Evolutionary conservation across 2,113 vertebrate genomes (phyloP), one percentile per base, ranked within the genome.

Genomic region (Myiopsitta monachus): DNA sequence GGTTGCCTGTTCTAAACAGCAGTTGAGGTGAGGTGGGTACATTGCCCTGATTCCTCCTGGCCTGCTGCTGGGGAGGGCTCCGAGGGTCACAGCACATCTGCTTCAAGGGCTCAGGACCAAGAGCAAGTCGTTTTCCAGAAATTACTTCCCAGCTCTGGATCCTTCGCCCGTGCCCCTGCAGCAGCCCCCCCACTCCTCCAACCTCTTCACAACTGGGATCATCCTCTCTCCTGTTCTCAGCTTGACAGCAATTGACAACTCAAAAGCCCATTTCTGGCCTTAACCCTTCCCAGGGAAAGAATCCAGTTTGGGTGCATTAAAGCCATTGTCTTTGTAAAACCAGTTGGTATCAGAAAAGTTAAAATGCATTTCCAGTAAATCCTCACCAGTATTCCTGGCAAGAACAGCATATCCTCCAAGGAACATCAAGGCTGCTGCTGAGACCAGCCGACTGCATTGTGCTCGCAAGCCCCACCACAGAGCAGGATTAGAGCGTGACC

Each of bases 21-120:
- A 36, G 17, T 49, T 62, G 84, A 86, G 77, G 75, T 27, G 51
- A 68, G 64, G 51, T 41, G 36, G 39, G 12, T n/a, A 7, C 18
- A 1, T 44, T 4, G 9, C n/a, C 36, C 10, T 0, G 0, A 1
- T n/a, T 73, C 30, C 33, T 83, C 41, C 26, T 5, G 79, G 57
- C 21, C 33, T 36, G 57, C 33, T 24, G 57, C 57, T 24, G 33
- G 33, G 57, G 14, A 59, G 57, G 33, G 22, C 57, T 36, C 33
- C 4, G 22, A 36, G 22, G 57, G 33, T 36, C 57, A 59, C 9
- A n/a, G 41, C 31, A 41, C 62, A 26, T 46, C n/a, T 41, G 0
- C 62, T 67, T 10, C 62, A 30, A 36, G 38, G 70, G 62, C 46
- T 72, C 43, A 5, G 8, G 17, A 14, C 11, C 1, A 49, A 46